A percentile compares a stretch with the other conserved stretches of the same genome.
Conservation (phyloP, 2,113 vertebrate species). For the Fregata magnificens region DNA sequence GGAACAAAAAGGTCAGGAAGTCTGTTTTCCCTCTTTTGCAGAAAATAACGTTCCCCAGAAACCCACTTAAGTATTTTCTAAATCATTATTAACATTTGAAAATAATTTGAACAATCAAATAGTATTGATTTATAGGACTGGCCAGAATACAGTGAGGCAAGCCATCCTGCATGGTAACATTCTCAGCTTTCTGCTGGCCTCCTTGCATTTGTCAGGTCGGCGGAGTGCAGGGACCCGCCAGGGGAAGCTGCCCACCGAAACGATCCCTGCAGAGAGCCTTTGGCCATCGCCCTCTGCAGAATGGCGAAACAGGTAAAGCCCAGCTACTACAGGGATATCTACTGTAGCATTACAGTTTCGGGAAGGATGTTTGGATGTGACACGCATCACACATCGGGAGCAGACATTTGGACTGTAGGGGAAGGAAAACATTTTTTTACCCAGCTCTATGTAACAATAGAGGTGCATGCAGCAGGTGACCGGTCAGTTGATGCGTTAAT, state of each 20-base stretch:
- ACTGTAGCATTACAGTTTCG: background rate
- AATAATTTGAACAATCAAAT: background rate
- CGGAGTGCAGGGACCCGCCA: background rate
- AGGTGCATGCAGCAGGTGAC: background rate
- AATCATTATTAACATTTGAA: background rate
- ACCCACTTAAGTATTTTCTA: background rate
- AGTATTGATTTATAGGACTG: background rate
- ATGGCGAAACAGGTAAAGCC: background rate
- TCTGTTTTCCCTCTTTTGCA: background rate
- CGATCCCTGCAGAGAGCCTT: background rate
- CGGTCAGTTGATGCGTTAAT: background rate
- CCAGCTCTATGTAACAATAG: background rate
- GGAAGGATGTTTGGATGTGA: background rate
- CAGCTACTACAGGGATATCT: background rate
- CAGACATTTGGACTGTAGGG: background rate
- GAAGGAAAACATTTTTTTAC: background rate
- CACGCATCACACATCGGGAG: background rate
- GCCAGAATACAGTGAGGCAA: background rate
- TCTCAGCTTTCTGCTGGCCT: background rate
- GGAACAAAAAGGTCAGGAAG: background rate
- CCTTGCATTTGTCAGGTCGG: background rate
- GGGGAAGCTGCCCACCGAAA: background rate
- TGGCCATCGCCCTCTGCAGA: background rate
- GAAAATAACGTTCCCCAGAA: background rate
- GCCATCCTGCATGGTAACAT: background rate